Evolutionary conservation across 2,888 invertebrate species (phyloP).

Genomic region (Kryphioiulus occultus): DNA sequence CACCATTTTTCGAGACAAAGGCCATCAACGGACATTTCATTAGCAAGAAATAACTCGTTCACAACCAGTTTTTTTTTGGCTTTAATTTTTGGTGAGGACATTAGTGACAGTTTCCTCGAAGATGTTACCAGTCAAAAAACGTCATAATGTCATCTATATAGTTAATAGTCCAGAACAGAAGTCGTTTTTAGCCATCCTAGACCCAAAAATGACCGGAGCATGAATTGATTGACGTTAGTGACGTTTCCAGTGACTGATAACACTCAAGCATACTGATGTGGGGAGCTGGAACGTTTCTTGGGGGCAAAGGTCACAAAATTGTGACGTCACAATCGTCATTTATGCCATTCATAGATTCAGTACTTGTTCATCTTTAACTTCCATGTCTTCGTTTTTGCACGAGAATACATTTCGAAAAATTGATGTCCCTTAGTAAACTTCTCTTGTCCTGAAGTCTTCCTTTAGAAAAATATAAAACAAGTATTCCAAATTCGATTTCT

Average conservation of each 20-base stretch:
- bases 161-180: neutral
- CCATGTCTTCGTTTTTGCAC: no score
- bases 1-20: neutral
- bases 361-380: no score
- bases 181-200: neutral
- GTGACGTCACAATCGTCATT: neutral
- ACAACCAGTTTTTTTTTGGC: neutral
- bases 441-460: no score
- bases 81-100: neutral
- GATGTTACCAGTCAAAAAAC: neutral
- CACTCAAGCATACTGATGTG: neutral
- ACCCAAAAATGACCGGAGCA: neutral
- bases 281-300: neutral
- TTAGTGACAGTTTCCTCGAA: neutral
- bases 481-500: no score
- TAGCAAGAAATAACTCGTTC: neutral
- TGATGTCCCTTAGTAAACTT: no score
- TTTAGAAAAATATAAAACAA: no score
- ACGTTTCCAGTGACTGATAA: neutral
- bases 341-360: no score
- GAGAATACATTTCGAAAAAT: no score
- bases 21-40: slow-evolving; percentile 28
- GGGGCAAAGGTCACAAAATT: neutral
- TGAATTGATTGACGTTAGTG: neutral
- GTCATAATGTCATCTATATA: neutral